Conservation (phyloP, 2,888 invertebrate genomes). For the Nemotelus pantherinus region DNA sequence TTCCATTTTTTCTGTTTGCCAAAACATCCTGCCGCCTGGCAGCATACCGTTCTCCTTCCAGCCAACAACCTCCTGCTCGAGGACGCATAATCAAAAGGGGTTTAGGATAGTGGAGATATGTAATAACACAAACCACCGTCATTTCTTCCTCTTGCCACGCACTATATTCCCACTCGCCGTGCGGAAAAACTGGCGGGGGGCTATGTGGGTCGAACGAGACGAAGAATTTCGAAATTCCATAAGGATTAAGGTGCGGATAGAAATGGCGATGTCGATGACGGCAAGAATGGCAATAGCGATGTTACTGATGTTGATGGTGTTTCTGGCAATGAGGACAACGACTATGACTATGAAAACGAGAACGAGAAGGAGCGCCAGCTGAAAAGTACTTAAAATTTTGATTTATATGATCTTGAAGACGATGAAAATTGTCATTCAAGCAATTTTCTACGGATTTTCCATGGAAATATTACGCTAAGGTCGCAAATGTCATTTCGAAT, state of each 20-base stretch:
- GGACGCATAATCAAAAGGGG: too few species aligned
- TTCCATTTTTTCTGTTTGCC: conserved; percentile 41
- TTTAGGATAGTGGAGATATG: too few species aligned
- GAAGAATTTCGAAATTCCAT: conserved; percentile 33
- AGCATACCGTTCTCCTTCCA: not conserved
- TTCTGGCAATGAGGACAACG: conserved; percentile 21
- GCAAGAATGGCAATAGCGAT: conserved; percentile 7
- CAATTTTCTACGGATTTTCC: conserved; percentile 28
- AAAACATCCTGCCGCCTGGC: conserved; percentile 1
- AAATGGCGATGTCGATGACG: not conserved
- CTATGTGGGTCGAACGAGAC: not conserved
- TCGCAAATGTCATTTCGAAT: conserved; percentile 22
- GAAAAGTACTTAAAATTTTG: conserved; percentile 40
- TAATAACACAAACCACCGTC: too few species aligned
- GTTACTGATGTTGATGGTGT: conserved; percentile 10
- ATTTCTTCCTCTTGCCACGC: too few species aligned
- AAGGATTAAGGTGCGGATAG: conserved; percentile 16
- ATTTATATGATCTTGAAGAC: conserved; percentile 38
- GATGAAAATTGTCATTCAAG: conserved; percentile 37
- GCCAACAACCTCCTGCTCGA: too few species aligned
- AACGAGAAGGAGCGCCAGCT: not conserved
- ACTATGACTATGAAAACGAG: conserved; percentile 6
- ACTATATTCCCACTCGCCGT: too few species aligned
- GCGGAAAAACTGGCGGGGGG: too few species aligned
- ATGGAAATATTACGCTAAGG: conserved; percentile 28